Conservation (phyloP, 2,888 invertebrate genomes). For the Orthosia cruda region DNA sequence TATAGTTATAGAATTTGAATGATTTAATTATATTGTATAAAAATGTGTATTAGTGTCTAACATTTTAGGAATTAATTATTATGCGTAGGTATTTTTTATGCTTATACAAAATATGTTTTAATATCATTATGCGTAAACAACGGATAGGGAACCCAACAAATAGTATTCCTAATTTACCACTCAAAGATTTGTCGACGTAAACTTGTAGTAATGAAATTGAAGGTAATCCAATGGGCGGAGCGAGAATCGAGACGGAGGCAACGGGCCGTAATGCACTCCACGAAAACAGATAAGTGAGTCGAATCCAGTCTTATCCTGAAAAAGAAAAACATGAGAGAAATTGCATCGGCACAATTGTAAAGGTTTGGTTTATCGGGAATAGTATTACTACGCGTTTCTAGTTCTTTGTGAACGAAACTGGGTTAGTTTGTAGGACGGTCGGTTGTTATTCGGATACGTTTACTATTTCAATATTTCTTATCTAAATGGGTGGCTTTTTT, state of each 20-base stretch:
- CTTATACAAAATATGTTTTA: too few species aligned
- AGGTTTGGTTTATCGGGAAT: conserved; percentile 43
- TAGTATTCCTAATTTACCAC: conserved; percentile 49
- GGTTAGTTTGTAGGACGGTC: conserved; percentile 26
- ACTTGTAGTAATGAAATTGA: conserved; percentile 68
- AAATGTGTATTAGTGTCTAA: too few species aligned
- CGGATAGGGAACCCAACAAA: too few species aligned
- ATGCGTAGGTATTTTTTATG: too few species aligned
- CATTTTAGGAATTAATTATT: too few species aligned
- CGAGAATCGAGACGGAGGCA: conserved; percentile 66
- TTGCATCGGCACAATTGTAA: conserved; percentile 63
- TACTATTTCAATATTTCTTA: conserved; percentile 39
- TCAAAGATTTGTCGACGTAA: conserved; percentile 53
- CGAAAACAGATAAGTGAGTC: conserved; percentile 73
- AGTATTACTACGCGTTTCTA: conserved; percentile 25
- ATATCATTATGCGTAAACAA: too few species aligned
- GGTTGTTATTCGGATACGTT: conserved; percentile 28
- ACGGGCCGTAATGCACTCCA: conserved; percentile 72
- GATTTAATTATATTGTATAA: too few species aligned
- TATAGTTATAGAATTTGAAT: too few species aligned
- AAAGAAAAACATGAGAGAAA: conserved; percentile 68
- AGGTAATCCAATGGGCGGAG: conserved; percentile 71
- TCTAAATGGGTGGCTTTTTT: conserved; percentile 17
- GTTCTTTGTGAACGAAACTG: conserved; percentile 38
- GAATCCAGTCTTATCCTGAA: conserved; percentile 66